Base-by-base conservation (phyloP, 2,797 vertebrate genomes). In the Aselliscus stoliczkanus region DNA sequence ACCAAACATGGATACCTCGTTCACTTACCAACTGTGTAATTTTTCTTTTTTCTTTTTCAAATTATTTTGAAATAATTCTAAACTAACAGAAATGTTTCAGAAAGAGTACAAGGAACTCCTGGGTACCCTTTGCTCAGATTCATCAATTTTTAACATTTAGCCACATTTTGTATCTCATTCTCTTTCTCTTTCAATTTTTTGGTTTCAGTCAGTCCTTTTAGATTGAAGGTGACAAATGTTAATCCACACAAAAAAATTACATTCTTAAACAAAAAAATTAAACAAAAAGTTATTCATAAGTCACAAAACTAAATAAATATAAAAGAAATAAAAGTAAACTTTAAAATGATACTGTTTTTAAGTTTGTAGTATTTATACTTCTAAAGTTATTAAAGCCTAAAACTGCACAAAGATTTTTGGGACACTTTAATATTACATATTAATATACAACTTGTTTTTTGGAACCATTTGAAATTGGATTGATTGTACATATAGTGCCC, bases 61-160 rank as follows among this genome's bases (percentile, higher is more conserved):
- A n/a, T 13, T 70, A 88, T 58, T 94, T 50, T 88, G 27, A 90
- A 94, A 89, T 77, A 75, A 94, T 62, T 85, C 85, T 12, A 92
- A 76, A 79, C 14, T 67, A 93, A 82, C 0, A 44, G 77, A 82
- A 84, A 88, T 87, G 23, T 67, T 84, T 4, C 52, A 75, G 83
- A 52, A 88, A 58, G n/a, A 76, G 14, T 15, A 76, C 29, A 85
- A 62, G 44, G 50, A 88, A 75, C 29, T 64, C 15, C 20, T 58
- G 39, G 29, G 31, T 44, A 34, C 4, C 50, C 34, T 88, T 86
- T 79, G 67, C 39, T 64, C 34, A 85, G 73, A 95, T 31, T 80
- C 18, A 64, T 23, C 15, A 18, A 14, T 56, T 91, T 89, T 76
- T 76, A 81, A 75, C 12, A 56, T 42, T 92, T 77, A 81, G 31